Base-by-base conservation (phyloP, 1,140 invertebrate species). In the Nasonia longicornis region DNA sequence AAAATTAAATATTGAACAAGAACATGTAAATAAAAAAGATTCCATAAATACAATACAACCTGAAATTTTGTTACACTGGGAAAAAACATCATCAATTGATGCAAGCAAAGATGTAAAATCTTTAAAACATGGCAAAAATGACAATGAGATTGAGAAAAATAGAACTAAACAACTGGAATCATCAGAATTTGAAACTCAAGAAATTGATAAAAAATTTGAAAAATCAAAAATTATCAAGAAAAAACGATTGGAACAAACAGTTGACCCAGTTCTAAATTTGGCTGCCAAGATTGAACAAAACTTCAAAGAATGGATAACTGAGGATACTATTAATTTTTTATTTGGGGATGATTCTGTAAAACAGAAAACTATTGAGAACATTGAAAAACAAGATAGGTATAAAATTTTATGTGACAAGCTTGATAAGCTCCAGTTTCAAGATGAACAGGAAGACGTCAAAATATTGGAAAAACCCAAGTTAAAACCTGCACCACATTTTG, bases 291-390 rank as follows among this genome's bases (percentile, higher is more conserved):
- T 92, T 66, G 90, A 92, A 85, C 78, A 86, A 52, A 89, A 82
- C 78, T 84, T 91, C 45, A 83, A 84, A 38, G 89, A 91, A 83
- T 92, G 91, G 91, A 84, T 91, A 66, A 91, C 89, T 29, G 81
- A 89, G 77, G 87, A 90, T 73, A 90, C 90, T 0, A 73, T 89
- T 67, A 80, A 83, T 71, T 88, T 90, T 81, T 79, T 92, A 70
- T 85, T 87, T 73, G 89, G 89, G 71, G 85, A 88, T 16, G 83
- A 85, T 72, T 82, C 82, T 75, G 82, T 84, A 16, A 91, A 86
- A 81, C 80, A 87, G 45, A 79, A 87, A 66, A 83, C 90, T 63
- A 64, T 87, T 42, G 85, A 91, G 76, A 88, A 85, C 69, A 75
- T 89, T 75, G 84, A 42, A 16, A 79, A 78, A 14, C 77, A 85